Percentiles rank a stretch among this genome's conserved stretches.
These are phyloP conservation scores for Trachelus stipa DNA, from an alignment of 2,888 invertebrate species.

Conservation along the genomic window DNA sequence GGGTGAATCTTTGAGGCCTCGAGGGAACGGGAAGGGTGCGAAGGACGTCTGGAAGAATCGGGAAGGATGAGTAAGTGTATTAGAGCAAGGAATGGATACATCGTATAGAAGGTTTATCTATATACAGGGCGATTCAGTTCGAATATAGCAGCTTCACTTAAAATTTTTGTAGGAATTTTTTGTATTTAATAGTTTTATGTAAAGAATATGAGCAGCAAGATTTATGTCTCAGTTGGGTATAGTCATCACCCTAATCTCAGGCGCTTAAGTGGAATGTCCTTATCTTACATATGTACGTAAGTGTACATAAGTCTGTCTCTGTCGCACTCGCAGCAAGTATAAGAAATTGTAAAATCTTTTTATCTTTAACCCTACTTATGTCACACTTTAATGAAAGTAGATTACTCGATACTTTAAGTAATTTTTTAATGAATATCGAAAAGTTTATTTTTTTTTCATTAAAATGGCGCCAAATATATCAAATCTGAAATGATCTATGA, in stretches of 20 bases:
- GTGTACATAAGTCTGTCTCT: not conserved
- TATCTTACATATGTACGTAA: not conserved
- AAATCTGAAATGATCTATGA: not conserved
- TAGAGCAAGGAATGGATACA: conserved; percentile 30
- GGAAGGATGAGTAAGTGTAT: conserved; percentile 31
- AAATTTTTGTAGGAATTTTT: not conserved
- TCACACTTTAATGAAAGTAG: not conserved
- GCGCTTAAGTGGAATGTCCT: not conserved
- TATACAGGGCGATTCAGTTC: not conserved
- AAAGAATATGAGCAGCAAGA: not conserved
- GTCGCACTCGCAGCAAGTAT: not conserved
- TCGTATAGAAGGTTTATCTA: not conserved
- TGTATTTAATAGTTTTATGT: not conserved
- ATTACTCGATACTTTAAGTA: not conserved
- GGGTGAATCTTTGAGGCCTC: not conserved
- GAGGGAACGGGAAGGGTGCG: not conserved
- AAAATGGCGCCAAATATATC: not conserved
- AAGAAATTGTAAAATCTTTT: no score
- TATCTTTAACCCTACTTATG: no score
- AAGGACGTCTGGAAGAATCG: conserved; percentile 21
- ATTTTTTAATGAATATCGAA: not conserved
- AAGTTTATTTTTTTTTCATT: not conserved
- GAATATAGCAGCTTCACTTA: not conserved
- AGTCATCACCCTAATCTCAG: not conserved
- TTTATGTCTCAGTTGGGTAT: not conserved